Percentiles rank a stretch among this genome's conserved stretches.
These are phyloP conservation scores for Tortricodes alternella DNA, from an alignment of 2,888 invertebrate species.

Conservation along the genomic window DNA sequence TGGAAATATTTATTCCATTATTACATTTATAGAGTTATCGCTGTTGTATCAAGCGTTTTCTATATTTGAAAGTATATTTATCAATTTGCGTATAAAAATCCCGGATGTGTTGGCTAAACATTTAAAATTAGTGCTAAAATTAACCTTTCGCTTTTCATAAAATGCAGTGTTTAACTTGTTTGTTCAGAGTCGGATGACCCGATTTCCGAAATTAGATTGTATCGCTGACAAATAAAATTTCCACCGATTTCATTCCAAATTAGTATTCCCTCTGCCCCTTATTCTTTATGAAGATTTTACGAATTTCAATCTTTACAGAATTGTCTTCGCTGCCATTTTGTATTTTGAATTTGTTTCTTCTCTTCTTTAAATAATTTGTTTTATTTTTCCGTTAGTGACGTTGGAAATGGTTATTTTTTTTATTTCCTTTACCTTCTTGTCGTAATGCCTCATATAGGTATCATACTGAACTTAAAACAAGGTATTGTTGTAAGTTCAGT, in stretches of 20 bases:
- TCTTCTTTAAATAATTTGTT: slow-evolving; percentile 5
- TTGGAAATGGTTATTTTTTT: neutral
- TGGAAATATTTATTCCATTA: too few species aligned
- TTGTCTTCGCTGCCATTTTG: neutral
- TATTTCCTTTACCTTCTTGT: neutral
- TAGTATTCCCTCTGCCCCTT: slow-evolving; percentile 9
- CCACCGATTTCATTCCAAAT: slow-evolving; percentile 15
- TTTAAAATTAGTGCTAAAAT: neutral
- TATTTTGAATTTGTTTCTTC: neutral
- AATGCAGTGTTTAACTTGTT: slow-evolving; percentile 5
- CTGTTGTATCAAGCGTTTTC: too few species aligned
- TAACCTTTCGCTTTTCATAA: slow-evolving; percentile 7
- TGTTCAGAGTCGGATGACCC: slow-evolving; percentile 28
- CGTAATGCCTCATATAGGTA: too few species aligned
- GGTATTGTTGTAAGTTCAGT: too few species aligned
- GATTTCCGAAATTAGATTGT: slow-evolving; percentile 37
- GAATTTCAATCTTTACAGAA: slow-evolving; percentile 9
- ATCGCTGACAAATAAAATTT: slow-evolving; percentile 29
- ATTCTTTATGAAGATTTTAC: slow-evolving; percentile 12
- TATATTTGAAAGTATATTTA: too few species aligned
- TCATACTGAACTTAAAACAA: too few species aligned
- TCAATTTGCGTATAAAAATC: too few species aligned
- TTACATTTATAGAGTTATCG: too few species aligned
- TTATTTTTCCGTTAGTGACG: neutral
- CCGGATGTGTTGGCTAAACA: too few species aligned